Percentiles rank a stretch among this genome's conserved stretches.
Evolutionary conservation across 2,113 vertebrate genomes (phyloP).

Genomic region (Rhadina sibilatrix): DNA sequence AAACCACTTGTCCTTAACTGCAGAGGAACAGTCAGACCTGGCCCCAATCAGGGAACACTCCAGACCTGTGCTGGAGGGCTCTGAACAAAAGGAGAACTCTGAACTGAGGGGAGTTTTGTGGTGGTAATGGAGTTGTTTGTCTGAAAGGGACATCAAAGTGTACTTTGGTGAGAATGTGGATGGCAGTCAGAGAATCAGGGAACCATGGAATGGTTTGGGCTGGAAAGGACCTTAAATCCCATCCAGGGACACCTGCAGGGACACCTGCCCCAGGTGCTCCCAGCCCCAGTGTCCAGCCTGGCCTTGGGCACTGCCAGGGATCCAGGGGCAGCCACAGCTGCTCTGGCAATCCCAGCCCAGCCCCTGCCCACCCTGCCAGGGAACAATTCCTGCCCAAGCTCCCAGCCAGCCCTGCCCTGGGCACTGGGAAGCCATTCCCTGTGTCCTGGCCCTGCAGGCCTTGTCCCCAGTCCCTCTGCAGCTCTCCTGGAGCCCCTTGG

Average conservation of each 20-base stretch:
- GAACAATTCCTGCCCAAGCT: not conserved
- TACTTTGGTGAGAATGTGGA: not conserved
- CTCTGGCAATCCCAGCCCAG: not conserved
- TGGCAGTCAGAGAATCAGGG: not conserved
- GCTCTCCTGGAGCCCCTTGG: not conserved
- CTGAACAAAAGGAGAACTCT: not conserved
- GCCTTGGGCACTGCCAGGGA: not conserved
- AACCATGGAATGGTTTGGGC: not conserved
- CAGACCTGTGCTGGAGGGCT: not conserved
- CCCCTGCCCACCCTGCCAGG: not conserved
- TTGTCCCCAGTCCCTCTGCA: not conserved
- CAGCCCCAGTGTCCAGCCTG: not conserved
- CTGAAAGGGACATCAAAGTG: not conserved
- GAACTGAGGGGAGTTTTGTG: not conserved
- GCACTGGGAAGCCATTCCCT: not conserved
- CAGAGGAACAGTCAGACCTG: not conserved
- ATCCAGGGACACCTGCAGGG: not conserved
- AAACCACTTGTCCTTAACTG: slow-evolving; percentile 3
- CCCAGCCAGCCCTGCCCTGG: too few species aligned
- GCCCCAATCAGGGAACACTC: not conserved
- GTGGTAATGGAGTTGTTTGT: not conserved
- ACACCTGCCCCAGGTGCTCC: not conserved
- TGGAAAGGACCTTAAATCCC: not conserved
- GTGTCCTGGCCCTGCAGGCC: fast-evolving
- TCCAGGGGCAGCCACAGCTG: not conserved